phyloP scores from a whole-genome alignment of 2,797 vertebrate species.

The Notamacropus eugenii region DNA sequence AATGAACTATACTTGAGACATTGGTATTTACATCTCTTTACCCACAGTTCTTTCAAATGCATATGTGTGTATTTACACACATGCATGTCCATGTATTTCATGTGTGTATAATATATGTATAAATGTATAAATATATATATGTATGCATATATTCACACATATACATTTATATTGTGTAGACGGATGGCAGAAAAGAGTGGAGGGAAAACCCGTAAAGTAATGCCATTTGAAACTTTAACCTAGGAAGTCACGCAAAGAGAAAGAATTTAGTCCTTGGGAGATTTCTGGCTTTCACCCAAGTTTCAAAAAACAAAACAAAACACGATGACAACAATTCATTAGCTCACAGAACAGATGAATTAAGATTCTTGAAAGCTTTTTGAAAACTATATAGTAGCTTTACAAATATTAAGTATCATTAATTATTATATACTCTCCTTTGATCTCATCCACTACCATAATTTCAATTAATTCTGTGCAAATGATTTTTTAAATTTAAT shows the following conservation, averaged over 20 bases:
- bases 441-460: background rate
- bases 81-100: background rate
- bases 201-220: background rate
- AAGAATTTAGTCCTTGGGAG: background rate
- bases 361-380: background rate
- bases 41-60: background rate
- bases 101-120: background rate
- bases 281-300: background rate
- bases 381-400: background rate
- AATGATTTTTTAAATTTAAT: background rate
- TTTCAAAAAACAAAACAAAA: background rate
- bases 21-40: conserved; percentile 18
- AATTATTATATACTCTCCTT: background rate
- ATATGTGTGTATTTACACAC: background rate
- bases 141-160: background rate
- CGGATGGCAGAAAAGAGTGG: background rate
- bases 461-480: background rate
- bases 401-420: background rate
- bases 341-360: background rate
- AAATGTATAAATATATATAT: too few species aligned
- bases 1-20: background rate
- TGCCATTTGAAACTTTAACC: background rate
- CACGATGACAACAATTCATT: background rate
- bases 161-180: background rate
- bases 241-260: background rate